Evolutionary conservation across 2,888 invertebrate species (phyloP), one percentile per base, ranked within the genome.

Genomic region (Onthophagus sagittarius): DNA sequence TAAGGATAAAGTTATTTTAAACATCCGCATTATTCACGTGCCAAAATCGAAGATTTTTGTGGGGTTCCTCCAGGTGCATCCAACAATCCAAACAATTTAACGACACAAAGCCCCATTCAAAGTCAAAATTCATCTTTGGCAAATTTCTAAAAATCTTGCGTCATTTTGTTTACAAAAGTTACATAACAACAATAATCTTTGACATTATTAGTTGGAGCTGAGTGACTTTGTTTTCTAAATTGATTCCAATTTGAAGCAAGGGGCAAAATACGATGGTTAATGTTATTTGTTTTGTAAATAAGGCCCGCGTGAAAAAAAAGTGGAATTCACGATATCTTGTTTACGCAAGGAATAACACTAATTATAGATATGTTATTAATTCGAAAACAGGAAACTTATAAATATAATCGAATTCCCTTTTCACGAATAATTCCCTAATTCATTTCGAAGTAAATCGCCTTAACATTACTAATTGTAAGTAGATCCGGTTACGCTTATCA

Each of bases 21-120:
- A 67, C 67, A 67, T 67, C 67, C 67, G 67, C 32, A 67, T 67
- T 23, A 67, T 67, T 67, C 67, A 67, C 67, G 67, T 67, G 67
- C 15, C 63, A 5, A 14, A 15, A 7, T n/a, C 14, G 13, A 32
- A 67, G 31, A 11, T 67, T 67, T 67, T n/a, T 5, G 67, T 15
- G 13, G 13, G 7, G 13, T 33, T 53, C 39, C 39, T 53, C 11
- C 39, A 53, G 39, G 39, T 53, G 39, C 7, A 53, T 9, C 7
- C 7, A 53, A 53, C 39, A 2, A 23, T 3, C 1, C 23, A 23
- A 23, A 23, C 3, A 1, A 23, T 23, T 23, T 23, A 3, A 23
- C 1, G 23, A 1, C 1, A 3, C 23, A 23, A 23, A 23, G 23
- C 23, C 1, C 2, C 23, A 23, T 23, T n/a, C n/a, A n/a, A n/a